A percentile compares a stretch with the other conserved stretches of the same genome.
Conservation (phyloP, 2,113 vertebrate genomes). For the Tonatia bakeri region DNA sequence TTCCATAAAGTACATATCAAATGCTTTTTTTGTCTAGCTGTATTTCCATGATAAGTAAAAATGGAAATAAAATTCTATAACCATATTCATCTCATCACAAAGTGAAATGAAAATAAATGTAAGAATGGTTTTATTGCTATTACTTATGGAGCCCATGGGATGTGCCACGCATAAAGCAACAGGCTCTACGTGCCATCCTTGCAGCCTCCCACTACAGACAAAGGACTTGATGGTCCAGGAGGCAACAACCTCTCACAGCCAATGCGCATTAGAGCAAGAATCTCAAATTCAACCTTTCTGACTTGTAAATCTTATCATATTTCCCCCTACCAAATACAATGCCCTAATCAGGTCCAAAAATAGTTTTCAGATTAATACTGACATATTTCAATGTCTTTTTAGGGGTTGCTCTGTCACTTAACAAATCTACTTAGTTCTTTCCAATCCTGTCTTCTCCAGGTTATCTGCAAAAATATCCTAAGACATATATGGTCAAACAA, state of each 20-base stretch:
- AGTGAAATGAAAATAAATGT: not conserved
- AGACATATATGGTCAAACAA: not conserved
- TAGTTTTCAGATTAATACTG: not conserved
- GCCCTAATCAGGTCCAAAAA: not conserved
- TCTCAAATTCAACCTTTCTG: not conserved
- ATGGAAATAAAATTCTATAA: not conserved
- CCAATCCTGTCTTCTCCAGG: not conserved
- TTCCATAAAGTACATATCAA: not conserved
- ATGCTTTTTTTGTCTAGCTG: not conserved
- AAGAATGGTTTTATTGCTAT: not conserved
- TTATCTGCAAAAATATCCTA: not conserved
- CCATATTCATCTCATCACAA: not conserved
- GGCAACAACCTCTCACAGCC: not conserved
- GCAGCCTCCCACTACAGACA: not conserved
- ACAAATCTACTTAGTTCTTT: not conserved
- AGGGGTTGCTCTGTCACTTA: not conserved
- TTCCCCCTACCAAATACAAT: not conserved
- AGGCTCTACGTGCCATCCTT: not conserved
- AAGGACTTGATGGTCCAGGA: not conserved
- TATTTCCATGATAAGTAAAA: not conserved
- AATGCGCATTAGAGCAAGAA: not conserved
- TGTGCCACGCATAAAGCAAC: not conserved
- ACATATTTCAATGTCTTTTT: not conserved
- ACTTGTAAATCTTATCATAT: not conserved
- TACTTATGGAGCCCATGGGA: not conserved